These are phyloP conservation scores for Sylvilagus bachmani DNA, from an alignment of 2,113 vertebrate species.

Conservation along the genomic window DNA sequence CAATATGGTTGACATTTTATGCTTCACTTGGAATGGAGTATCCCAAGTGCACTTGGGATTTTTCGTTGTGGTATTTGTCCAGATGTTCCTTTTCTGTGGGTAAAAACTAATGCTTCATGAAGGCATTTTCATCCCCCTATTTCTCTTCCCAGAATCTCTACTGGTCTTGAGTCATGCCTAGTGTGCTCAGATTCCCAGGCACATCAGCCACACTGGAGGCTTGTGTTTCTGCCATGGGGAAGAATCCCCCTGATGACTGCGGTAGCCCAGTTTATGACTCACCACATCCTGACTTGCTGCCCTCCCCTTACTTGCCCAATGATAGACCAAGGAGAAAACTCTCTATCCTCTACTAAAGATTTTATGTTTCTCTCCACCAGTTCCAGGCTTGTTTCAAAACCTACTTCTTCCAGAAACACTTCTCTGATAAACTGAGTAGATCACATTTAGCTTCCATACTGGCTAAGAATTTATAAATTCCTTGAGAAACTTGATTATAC, in stretches of 20 bases:
- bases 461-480: not conserved
- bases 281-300: not conserved
- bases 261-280: slow-evolving; percentile 8
- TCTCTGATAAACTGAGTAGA: not conserved
- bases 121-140: slow-evolving; percentile 5
- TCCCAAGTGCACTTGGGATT: not conserved
- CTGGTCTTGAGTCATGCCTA: slow-evolving; percentile 55
- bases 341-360: not conserved
- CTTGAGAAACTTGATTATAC: not conserved
- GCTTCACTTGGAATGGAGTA: not conserved
- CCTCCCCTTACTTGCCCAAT: not conserved
- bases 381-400: not conserved
- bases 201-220: not conserved
- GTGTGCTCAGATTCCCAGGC: not conserved
- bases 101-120: not conserved
- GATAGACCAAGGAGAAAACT: not conserved
- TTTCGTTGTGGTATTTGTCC: slow-evolving; percentile 30
- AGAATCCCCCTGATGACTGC: not conserved
- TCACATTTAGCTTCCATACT: not conserved
- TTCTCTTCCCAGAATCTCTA: slow-evolving; percentile 67
- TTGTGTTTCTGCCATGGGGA: not conserved
- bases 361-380: not conserved
- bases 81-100: slow-evolving; percentile 18
- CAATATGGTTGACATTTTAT: not conserved
- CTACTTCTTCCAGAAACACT: not conserved